These are phyloP conservation scores for Atta cephalotes DNA, from an alignment of 1,140 invertebrate species.

Conservation along the genomic window DNA sequence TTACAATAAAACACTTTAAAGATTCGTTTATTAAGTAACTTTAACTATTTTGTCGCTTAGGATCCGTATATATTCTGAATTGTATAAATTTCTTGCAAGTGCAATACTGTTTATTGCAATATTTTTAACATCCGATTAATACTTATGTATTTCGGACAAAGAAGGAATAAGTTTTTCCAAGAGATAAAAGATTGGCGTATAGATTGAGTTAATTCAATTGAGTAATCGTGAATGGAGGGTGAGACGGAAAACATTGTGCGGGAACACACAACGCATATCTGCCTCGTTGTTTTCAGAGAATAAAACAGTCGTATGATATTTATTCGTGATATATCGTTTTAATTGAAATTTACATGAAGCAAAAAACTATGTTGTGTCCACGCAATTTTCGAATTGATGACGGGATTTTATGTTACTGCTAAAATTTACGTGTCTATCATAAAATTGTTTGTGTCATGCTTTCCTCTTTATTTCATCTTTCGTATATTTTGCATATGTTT, in stretches of 20 bases:
- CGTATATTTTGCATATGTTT: slow-evolving; percentile 30
- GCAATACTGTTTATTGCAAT: slow-evolving; percentile 23
- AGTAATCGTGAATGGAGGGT: slow-evolving; percentile 55
- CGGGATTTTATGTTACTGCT: slow-evolving; percentile 42
- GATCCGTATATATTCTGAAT: not conserved
- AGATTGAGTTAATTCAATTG: slow-evolving; percentile 71
- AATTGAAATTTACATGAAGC: slow-evolving; percentile 63
- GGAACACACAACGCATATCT: slow-evolving; percentile 21
- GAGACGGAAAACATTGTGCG: slow-evolving; percentile 44
- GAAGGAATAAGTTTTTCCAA: slow-evolving; percentile 46
- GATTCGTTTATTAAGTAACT: slow-evolving; percentile 5
- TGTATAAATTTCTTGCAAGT: slow-evolving; percentile 57
- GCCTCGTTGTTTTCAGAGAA: slow-evolving; percentile 17
- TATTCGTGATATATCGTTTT: slow-evolving; percentile 51
- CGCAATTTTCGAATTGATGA: slow-evolving; percentile 45
- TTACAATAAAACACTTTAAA: not conserved
- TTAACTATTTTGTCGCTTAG: not conserved
- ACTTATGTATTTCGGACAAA: slow-evolving; percentile 24
- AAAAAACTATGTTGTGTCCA: slow-evolving; percentile 31
- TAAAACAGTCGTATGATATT: slow-evolving; percentile 59
- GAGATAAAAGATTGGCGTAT: slow-evolving; percentile 52
- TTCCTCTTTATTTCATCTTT: slow-evolving; percentile 36
- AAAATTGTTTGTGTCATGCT: slow-evolving; percentile 32
- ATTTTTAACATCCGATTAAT: slow-evolving; percentile 56
- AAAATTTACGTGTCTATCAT: slow-evolving; percentile 40